Evolutionary conservation across 2,797 vertebrate species (phyloP).

Genomic region (Florisuga fusca): DNA sequence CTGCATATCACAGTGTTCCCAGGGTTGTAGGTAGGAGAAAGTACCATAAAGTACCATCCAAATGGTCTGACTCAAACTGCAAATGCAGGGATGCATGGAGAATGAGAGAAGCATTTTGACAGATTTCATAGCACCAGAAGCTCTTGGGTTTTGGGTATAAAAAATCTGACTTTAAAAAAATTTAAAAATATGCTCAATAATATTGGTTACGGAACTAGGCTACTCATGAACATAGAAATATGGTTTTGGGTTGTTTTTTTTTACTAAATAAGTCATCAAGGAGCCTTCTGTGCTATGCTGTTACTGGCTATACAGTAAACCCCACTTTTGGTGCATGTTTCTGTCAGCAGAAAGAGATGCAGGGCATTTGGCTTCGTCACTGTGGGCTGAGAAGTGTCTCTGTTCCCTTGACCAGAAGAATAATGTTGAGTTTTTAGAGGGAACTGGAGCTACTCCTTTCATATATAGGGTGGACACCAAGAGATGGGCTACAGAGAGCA

Average conservation of each 20-base stretch:
- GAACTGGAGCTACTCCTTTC: neutral
- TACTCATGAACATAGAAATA: neutral
- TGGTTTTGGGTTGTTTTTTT: neutral
- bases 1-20: accelerated
- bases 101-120: slow-evolving; percentile 22
- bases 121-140: neutral
- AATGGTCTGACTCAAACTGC: neutral
- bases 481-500: neutral
- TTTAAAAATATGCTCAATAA: neutral
- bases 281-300: neutral
- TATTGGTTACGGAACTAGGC: neutral
- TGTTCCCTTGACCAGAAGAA: neutral
- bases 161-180: neutral
- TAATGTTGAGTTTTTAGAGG: neutral
- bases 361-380: neutral
- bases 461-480: neutral
- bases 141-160: neutral
- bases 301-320: neutral
- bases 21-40: neutral
- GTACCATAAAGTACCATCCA: neutral
- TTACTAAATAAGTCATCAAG: neutral
- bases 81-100: neutral
- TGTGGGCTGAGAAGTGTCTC: neutral
- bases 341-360: neutral
- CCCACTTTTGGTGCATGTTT: neutral